These are phyloP conservation scores for Colletes latitarsis DNA, from an alignment of 1,140 invertebrate genomes.

Conservation along the genomic window DNA sequence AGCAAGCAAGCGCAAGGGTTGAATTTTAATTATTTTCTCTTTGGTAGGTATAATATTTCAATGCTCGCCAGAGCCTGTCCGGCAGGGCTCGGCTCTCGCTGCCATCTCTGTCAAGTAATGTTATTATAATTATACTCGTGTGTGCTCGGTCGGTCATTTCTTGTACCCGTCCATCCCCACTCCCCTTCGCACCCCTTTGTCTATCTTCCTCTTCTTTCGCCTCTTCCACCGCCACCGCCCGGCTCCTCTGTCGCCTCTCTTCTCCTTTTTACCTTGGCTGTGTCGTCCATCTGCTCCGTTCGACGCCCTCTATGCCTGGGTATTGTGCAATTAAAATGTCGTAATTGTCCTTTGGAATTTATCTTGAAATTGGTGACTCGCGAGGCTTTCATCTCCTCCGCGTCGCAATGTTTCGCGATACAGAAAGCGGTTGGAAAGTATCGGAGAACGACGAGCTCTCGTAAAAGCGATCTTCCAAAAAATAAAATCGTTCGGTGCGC, in stretches of 20 bases:
- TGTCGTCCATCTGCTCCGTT: conserved; percentile 37
- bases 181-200: conserved; percentile 36
- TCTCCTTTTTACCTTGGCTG: conserved; percentile 53
- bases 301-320: conserved; percentile 50
- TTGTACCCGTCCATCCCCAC: conserved; percentile 62
- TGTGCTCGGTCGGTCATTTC: conserved; percentile 71
- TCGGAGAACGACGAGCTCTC: not conserved
- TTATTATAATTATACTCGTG: conserved; percentile 81
- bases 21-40: conserved; percentile 82
- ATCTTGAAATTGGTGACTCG: conserved; percentile 68
- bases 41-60: conserved; percentile 82
- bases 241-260: conserved; percentile 30
- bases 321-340: conserved; percentile 75
- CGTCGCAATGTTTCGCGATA: not conserved
- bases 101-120: conserved; percentile 80
- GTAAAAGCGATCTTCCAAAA: too few relatives aligned
- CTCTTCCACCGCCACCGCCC: conserved; percentile 22
- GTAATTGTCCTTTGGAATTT: conserved; percentile 72
- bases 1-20: conserved; percentile 77
- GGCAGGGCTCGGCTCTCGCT: conserved; percentile 70
- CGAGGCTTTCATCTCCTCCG: conserved; percentile 30
- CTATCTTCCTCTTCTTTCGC: conserved; percentile 47
- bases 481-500: too few relatives aligned
- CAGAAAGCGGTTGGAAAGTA: not conserved
- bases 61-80: conserved; percentile 76